A percentile compares a stretch with the other conserved stretches of the same genome.
These are phyloP conservation scores for Magallana nippona DNA, from an alignment of 2,888 invertebrate species.

Conservation along the genomic window DNA sequence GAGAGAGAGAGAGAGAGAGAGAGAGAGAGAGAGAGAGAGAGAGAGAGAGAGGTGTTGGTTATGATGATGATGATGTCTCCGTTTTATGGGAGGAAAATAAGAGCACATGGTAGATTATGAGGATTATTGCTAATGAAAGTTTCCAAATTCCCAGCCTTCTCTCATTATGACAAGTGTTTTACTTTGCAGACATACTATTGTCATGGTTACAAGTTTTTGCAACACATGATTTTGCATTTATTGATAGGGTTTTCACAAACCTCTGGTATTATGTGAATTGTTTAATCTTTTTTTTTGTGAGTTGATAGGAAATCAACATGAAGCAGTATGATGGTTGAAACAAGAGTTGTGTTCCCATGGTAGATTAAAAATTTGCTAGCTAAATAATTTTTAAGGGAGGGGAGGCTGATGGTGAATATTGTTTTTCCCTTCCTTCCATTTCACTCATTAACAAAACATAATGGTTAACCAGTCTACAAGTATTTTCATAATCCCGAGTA, in stretches of 20 bases:
- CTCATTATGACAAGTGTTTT: constrained; percentile 19
- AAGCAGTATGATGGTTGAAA: neutral
- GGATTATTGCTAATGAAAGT: neutral
- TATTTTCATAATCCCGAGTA: too few relatives aligned
- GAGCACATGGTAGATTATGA: constrained; percentile 3
- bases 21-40: neutral
- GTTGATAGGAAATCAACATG: neutral
- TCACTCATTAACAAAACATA: too few relatives aligned
- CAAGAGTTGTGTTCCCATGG: neutral
- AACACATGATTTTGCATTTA: constrained; percentile 11
- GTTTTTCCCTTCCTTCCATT: too few relatives aligned
- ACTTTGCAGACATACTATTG: constrained; percentile 1
- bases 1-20: neutral
- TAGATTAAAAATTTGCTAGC: too few relatives aligned
- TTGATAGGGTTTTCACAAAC: constrained; percentile 5
- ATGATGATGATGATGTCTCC: neutral
- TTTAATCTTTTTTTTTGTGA: neutral
- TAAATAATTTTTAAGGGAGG: too few relatives aligned
- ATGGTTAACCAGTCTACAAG: too few relatives aligned
- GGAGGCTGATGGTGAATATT: too few relatives aligned
- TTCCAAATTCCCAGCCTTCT: neutral
- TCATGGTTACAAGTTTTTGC: constrained; percentile 5
- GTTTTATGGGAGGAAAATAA: neutral
- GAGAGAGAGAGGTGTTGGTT: neutral
- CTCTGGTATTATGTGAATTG: constrained; percentile 1